These are phyloP conservation scores for Panopea generosa DNA, from an alignment of 2,888 invertebrate genomes.

Conservation along the genomic window DNA sequence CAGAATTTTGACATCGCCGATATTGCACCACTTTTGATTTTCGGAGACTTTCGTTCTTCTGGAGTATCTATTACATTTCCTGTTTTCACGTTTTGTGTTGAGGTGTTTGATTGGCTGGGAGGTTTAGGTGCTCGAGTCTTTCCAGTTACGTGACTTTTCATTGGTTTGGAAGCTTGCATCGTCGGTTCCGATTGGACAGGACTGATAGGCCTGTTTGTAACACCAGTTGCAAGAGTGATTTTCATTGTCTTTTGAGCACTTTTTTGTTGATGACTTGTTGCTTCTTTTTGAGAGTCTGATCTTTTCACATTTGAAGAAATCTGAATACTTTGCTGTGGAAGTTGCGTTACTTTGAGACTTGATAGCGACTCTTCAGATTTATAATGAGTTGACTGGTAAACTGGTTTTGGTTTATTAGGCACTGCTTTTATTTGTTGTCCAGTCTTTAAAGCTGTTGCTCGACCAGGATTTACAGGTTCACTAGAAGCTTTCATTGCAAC, in stretches of 20 bases:
- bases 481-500: slow-evolving; percentile 27
- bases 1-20: slow-evolving; percentile 79
- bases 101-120: slow-evolving; percentile 41
- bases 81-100: slow-evolving; percentile 22
- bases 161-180: slow-evolving; percentile 31
- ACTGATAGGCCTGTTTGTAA: slow-evolving; percentile 51
- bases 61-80: slow-evolving; percentile 49
- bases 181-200: slow-evolving; percentile 34
- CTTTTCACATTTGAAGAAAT: slow-evolving; percentile 40
- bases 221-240: slow-evolving; percentile 44
- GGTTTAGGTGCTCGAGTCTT: slow-evolving; percentile 28
- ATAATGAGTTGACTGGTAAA: slow-evolving; percentile 42
- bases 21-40: slow-evolving; percentile 74
- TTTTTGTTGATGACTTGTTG: slow-evolving; percentile 16
- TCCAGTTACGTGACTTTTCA: slow-evolving; percentile 44
- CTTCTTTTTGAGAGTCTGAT: neutral
- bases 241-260: slow-evolving; percentile 31
- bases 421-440: slow-evolving; percentile 54
- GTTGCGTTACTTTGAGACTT: neutral
- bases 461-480: slow-evolving; percentile 37
- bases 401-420: slow-evolving; percentile 52
- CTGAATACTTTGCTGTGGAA: slow-evolving; percentile 53
- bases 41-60: slow-evolving; percentile 62
- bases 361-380: neutral
- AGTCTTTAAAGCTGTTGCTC: slow-evolving; percentile 57